Conservation (phyloP, 2,888 invertebrate species). For the Erebia aethiops region DNA sequence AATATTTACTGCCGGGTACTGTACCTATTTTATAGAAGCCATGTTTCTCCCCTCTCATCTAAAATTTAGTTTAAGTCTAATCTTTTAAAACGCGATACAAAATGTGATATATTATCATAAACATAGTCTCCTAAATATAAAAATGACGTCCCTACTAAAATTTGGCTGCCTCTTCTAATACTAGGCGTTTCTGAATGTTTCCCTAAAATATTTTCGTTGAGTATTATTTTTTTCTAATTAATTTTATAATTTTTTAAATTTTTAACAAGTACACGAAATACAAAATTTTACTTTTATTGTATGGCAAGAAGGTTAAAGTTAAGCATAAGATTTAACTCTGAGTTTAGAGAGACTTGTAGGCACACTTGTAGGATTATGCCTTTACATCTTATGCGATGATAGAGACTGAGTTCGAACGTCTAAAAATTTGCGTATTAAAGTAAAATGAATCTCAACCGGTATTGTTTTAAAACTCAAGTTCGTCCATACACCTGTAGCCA, state of each 20-base stretch:
- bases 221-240: slow-evolving; percentile 16
- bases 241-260: neutral
- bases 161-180: slow-evolving; percentile 44
- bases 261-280: neutral
- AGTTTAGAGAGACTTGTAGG: too few species aligned
- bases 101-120: slow-evolving; percentile 18
- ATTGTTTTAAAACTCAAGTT: too few species aligned
- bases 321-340: neutral
- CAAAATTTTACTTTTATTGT: neutral
- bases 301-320: neutral
- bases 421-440: too few species aligned
- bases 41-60: neutral
- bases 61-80: neutral
- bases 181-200: slow-evolving; percentile 26
- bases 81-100: slow-evolving; percentile 24
- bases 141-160: slow-evolving; percentile 41
- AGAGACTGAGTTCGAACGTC: too few species aligned
- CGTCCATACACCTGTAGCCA: too few species aligned
- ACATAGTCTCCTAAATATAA: slow-evolving; percentile 14
- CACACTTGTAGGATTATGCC: too few species aligned
- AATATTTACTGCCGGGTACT: too few species aligned
- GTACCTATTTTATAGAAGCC: neutral
- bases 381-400: too few species aligned
- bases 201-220: slow-evolving; percentile 29
- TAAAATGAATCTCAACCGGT: too few species aligned